Percentiles rank a stretch among this genome's conserved stretches.
Conservation (phyloP, 2,797 vertebrate species). For the Manis crassicaudata region DNA sequence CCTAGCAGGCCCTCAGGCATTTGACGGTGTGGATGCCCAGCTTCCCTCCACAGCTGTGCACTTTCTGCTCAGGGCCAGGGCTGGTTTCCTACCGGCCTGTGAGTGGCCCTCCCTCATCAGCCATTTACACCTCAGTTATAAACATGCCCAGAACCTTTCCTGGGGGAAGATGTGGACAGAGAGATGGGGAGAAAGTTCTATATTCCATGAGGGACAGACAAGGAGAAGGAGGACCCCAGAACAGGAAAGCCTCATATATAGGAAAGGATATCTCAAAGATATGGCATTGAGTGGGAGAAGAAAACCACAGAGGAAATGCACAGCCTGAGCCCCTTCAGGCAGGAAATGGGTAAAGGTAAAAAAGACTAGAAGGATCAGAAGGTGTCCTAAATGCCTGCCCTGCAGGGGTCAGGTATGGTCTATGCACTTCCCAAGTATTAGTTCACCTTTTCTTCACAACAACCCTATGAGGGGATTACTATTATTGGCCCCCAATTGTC, state of each 20-base stretch:
- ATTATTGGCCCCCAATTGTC: neutral
- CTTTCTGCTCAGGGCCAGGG: neutral
- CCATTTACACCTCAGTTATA: neutral
- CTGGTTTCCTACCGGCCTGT: neutral
- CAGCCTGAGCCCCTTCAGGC: neutral
- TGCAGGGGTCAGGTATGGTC: neutral
- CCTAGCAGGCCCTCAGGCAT: neutral
- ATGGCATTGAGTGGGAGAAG: accelerated
- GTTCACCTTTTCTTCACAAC: neutral
- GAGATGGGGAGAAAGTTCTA: neutral
- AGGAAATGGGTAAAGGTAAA: neutral
- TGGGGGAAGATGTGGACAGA: neutral
- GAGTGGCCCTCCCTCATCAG: neutral
- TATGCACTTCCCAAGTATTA: neutral
- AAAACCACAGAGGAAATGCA: neutral
- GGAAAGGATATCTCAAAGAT: neutral
- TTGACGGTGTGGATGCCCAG: accelerated
- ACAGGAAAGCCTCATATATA: neutral
- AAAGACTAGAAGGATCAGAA: neutral
- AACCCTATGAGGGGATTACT: neutral
- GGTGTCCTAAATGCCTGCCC: neutral
- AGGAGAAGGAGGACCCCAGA: neutral
- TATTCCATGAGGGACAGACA: neutral
- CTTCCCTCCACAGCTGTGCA: neutral
- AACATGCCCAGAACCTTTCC: neutral